Evolutionary conservation across 1,140 invertebrate species (phyloP).

Genomic region (Platyura marginata): DNA sequence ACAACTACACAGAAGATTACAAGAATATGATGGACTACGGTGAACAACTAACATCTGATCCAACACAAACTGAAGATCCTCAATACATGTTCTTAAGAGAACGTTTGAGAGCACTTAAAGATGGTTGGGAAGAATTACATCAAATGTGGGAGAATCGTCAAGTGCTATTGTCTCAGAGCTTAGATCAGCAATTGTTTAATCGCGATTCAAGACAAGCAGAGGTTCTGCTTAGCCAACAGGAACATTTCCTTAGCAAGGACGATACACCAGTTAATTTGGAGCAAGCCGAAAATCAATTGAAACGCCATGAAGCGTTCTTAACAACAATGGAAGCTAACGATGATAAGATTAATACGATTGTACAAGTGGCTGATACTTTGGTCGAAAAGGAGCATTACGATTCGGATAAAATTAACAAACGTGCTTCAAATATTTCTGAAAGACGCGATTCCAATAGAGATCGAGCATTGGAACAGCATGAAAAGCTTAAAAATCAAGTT

Average conservation of each 20-base stretch:
- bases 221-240: conserved; percentile 93
- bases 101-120: conserved; percentile 88
- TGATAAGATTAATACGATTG: conserved; percentile 93
- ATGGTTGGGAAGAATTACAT: conserved; percentile 96
- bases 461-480: conserved; percentile 76
- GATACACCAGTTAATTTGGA: conserved; percentile 88
- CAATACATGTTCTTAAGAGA: conserved; percentile 98
- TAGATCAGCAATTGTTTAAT: conserved; percentile 90
- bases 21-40: conserved; percentile 99
- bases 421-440: conserved; percentile 85
- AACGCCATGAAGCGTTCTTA: conserved; percentile 95
- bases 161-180: conserved; percentile 80
- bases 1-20: conserved; percentile 96
- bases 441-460: conserved; percentile 79
- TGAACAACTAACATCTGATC: conserved; percentile 43
- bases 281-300: conserved; percentile 92
- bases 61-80: conserved; percentile 76
- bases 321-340: conserved; percentile 99
- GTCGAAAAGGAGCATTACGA: conserved; percentile 80
- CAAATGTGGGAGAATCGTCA: conserved; percentile 99
- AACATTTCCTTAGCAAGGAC: conserved; percentile 83
- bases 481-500: conserved; percentile 85
- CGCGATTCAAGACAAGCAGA: conserved; percentile 95
- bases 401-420: conserved; percentile 87
- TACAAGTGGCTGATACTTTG: conserved; percentile 79